phyloP scores from a whole-genome alignment of 2,797 vertebrate genomes.

The Uromys caudimaculatus region DNA sequence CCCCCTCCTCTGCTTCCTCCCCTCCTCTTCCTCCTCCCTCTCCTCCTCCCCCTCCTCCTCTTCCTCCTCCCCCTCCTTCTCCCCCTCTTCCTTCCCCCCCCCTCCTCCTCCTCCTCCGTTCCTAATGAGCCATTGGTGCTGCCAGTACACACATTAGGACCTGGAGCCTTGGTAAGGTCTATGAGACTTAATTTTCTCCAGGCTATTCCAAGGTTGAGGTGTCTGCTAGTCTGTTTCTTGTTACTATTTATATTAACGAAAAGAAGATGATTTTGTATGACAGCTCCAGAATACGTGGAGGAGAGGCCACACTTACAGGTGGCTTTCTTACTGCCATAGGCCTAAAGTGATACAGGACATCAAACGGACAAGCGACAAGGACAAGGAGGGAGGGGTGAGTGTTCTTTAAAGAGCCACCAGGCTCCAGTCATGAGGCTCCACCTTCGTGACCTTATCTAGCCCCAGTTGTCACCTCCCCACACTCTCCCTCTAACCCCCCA shows the following conservation, averaged over 20 bases:
- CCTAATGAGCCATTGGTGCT: background rate
- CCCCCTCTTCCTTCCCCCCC: too few relatives aligned
- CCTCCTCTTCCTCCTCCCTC: background rate
- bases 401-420: background rate
- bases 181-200: background rate
- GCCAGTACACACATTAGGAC: background rate
- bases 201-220: background rate
- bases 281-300: background rate
- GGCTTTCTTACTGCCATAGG: background rate
- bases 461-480: background rate
- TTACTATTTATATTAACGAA: background rate
- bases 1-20: too few relatives aligned
- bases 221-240: background rate
- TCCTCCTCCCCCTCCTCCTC: accelerated
- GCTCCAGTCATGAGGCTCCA: background rate
- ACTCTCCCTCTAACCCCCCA: background rate
- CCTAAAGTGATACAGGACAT: background rate
- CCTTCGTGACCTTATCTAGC: background rate
- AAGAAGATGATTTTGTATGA: background rate
- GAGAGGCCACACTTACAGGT: background rate
- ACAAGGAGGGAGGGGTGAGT: background rate
- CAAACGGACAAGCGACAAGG: background rate
- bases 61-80: too few relatives aligned
- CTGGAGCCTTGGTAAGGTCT: background rate
- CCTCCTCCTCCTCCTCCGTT: background rate